Conservation (phyloP, 2,797 vertebrate species). For the Xenops minutus region DNA sequence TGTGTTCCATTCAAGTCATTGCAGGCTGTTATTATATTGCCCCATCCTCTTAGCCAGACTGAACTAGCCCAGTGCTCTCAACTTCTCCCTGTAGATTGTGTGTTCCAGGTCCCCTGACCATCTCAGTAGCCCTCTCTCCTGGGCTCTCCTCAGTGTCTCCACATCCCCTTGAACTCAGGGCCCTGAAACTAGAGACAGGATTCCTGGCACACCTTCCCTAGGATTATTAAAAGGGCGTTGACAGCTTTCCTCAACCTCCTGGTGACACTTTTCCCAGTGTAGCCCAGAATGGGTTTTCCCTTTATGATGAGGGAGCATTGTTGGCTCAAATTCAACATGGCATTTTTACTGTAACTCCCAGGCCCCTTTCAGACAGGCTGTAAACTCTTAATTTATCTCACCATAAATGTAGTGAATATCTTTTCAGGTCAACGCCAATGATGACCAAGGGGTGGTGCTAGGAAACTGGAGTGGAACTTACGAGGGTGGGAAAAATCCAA, state of each 20-base stretch:
- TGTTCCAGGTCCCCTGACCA: not conserved
- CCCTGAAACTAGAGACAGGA: not conserved
- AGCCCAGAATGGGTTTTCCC: not conserved
- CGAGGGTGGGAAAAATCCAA: slow-evolving; percentile 79
- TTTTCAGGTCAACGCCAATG: slow-evolving; percentile 87
- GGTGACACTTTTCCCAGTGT: not conserved
- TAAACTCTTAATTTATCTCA: not conserved
- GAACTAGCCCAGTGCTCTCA: not conserved
- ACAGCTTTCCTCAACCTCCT: not conserved
- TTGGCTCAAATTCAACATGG: not conserved
- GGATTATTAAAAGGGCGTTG: not conserved
- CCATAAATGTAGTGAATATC: not conserved
- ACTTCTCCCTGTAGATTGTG: not conserved
- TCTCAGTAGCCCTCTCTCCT: not conserved
- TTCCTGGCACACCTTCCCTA: not conserved
- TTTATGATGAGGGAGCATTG: not conserved
- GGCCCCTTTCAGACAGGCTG: not conserved
- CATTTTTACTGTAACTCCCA: not conserved
- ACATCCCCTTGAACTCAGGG: not conserved
- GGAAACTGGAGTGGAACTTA: slow-evolving; percentile 89
- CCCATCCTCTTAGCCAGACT: not conserved
- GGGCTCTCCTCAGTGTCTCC: not conserved
- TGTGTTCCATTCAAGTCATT: not conserved
- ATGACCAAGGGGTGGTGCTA: slow-evolving; percentile 85
- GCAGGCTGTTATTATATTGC: not conserved